A percentile compares a stretch with the other conserved stretches of the same genome.
Conservation (phyloP, 2,888 invertebrate genomes). For the Pyrrhosoma nymphula region DNA sequence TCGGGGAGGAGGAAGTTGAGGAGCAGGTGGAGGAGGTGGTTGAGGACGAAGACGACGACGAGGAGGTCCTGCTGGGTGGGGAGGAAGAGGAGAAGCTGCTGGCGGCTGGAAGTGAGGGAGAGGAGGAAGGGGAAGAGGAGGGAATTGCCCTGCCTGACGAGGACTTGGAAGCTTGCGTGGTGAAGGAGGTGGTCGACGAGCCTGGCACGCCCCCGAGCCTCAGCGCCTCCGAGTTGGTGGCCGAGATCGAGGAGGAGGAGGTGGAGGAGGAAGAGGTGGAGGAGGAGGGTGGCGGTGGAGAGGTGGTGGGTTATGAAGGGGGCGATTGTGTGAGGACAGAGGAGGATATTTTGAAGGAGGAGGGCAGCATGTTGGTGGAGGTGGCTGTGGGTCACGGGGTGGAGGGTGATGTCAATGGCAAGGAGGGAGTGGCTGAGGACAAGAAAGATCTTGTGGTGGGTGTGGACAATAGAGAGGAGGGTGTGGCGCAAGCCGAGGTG, state of each 20-base stretch:
- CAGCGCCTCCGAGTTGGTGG: conserved; percentile 67
- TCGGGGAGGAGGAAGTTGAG: conserved; percentile 68
- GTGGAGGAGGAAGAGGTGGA: conserved; percentile 68
- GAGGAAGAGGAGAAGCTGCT: conserved; percentile 69
- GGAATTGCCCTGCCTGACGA: conserved; percentile 74
- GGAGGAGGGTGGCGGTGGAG: conserved; percentile 69
- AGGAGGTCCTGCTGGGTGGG: conserved; percentile 69
- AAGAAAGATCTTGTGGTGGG: not conserved
- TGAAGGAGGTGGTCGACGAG: conserved; percentile 68
- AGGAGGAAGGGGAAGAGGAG: conserved; percentile 68
- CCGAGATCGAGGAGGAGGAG: conserved; percentile 68
- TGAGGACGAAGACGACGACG: conserved; percentile 74
- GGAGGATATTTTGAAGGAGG: conserved; percentile 64
- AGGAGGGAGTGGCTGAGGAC: conserved; percentile 69
- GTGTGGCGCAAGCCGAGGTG: conserved; percentile 30
- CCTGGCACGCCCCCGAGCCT: conserved; percentile 41
- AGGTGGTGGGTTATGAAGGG: conserved; percentile 68
- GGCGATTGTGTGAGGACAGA: conserved; percentile 71
- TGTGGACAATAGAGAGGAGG: conserved; percentile 63
- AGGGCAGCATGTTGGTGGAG: conserved; percentile 62
- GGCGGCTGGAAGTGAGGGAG: conserved; percentile 69
- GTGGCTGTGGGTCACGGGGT: conserved; percentile 69
- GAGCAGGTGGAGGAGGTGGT: conserved; percentile 72
- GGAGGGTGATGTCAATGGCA: conserved; percentile 67
- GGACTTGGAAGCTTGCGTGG: conserved; percentile 68